Evolutionary conservation across 2,113 vertebrate genomes (phyloP).

Genomic region (Protobothrops flavoviridis): DNA sequence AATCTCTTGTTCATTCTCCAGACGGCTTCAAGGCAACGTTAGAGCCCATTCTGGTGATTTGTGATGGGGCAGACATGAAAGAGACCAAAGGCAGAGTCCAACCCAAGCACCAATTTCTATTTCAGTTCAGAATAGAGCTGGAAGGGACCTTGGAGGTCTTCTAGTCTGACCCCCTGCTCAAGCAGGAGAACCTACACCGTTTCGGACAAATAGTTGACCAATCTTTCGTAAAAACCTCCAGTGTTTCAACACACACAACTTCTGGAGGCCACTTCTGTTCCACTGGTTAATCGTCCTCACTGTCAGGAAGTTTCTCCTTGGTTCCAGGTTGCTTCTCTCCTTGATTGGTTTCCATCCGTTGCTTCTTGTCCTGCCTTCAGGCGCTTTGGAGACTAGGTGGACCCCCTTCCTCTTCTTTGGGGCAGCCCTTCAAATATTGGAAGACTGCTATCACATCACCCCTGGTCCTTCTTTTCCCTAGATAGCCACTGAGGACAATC

Average conservation of each 20-base stretch:
- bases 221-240: neutral
- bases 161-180: neutral
- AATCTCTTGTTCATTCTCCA: neutral
- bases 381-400: neutral
- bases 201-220: neutral
- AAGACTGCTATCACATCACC: neutral
- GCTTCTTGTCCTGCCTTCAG: neutral
- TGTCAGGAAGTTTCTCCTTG: neutral
- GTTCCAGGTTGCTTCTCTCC: neutral
- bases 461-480: neutral
- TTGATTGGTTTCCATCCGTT: neutral
- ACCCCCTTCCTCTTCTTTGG: neutral
- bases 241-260: neutral
- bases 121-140: neutral
- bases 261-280: neutral
- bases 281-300: neutral
- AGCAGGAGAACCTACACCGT: neutral
- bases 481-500: neutral
- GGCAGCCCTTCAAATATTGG: neutral
- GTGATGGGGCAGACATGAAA: neutral
- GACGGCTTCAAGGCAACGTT: neutral
- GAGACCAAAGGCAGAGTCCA: neutral
- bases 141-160: neutral
- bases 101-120: neutral
- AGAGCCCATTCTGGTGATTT: neutral